Base-by-base conservation (phyloP, 64 coral and sea anemone genomes). In the Dendrophyllia cribrosa region DNA sequence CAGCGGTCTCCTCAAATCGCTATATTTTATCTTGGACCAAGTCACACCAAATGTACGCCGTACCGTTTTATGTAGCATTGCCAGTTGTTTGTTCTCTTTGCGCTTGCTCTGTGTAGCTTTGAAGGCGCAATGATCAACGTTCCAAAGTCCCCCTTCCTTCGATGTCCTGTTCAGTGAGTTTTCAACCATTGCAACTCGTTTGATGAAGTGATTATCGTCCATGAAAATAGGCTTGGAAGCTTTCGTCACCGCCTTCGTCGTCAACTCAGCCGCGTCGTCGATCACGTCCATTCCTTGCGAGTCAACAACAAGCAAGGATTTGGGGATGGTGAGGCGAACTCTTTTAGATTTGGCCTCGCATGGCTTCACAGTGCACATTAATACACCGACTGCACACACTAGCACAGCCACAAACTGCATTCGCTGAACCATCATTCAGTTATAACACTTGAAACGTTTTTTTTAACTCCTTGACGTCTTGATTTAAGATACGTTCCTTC, bases 171-270 rank as follows among this genome's bases (percentile, higher is more conserved):
- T 99, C 44, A 91, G 68, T 7, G 84, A 80, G 5, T 79, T 80
- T 89, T 99, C 94, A 9, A 94, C 97, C 10, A 99, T 87, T 73
- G 97, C 97, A 25, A 99, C 93, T 26, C 97, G 94, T 58, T 96
- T 94, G 59, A 96, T 64, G 43, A 99, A 93, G 61, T 99, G 74
- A 22, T 93, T 82, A 25, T 99, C 97, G 8, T 96, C 84, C 53
- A 83, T 53, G 71, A 99, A 99, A 15, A 99, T 90, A 3, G 17
- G 60, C 46, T 67, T 65, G 8, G 19, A 51, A 3, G 80, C 14
- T 43, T 86, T 86, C 9, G 91, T 79, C 45, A 48, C 5, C 6
- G 80, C 80, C 24, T 93, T 87, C 15, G 86, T 48, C n/a, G 75
- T 64, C 43, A 93, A 65, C 48, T 93, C 82, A 4, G 23, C 70